These are phyloP conservation scores for Brachylomia viminalis DNA, from an alignment of 2,888 invertebrate species.

Conservation along the genomic window DNA sequence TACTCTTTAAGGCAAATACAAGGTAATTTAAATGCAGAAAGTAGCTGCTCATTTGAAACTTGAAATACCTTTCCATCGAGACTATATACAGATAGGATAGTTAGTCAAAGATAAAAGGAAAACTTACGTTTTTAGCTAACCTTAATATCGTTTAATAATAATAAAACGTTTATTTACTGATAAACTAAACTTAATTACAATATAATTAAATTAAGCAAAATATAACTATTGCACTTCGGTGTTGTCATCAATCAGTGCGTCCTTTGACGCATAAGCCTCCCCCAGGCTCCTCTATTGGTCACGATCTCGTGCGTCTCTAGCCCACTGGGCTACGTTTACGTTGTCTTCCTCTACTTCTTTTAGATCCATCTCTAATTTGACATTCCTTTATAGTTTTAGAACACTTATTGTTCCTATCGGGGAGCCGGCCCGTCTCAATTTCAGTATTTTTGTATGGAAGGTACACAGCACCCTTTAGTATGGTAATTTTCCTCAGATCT, in stretches of 20 bases:
- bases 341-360: not conserved
- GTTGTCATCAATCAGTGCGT: not conserved
- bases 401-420: not conserved
- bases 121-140: too few relatives aligned
- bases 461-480: too few relatives aligned
- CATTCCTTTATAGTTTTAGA: not conserved
- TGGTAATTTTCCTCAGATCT: too few relatives aligned
- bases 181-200: too few relatives aligned
- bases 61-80: not conserved
- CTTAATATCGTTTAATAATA: too few relatives aligned
- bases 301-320: not conserved
- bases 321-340: not conserved
- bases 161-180: too few relatives aligned
- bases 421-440: too few relatives aligned
- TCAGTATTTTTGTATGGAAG: too few relatives aligned
- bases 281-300: too few relatives aligned
- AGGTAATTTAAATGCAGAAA: too few relatives aligned
- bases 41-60: not conserved
- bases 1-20: not conserved
- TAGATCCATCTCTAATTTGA: not conserved
- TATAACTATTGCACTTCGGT: not conserved
- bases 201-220: not conserved
- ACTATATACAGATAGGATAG: not conserved
- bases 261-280: too few relatives aligned
- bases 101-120: not conserved